These are phyloP conservation scores for Ophraella communa DNA, from an alignment of 2,888 invertebrate species.

Conservation along the genomic window DNA sequence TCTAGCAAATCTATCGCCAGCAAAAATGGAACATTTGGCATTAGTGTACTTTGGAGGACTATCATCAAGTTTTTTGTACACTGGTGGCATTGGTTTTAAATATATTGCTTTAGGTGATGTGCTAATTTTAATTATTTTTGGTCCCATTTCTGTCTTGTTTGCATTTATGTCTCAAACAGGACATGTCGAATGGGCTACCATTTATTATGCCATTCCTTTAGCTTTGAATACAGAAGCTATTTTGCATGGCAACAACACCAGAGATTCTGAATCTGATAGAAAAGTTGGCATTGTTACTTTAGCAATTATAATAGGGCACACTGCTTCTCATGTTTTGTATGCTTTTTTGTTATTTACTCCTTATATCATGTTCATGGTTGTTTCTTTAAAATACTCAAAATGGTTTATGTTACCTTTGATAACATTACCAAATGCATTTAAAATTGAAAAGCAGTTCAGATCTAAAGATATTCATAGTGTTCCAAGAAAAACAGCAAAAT, in stretches of 20 bases:
- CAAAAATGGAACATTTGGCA: conserved; percentile 93
- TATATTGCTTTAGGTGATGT: conserved; percentile 95
- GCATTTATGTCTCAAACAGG: conserved; percentile 94
- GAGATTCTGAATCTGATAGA: conserved; percentile 87
- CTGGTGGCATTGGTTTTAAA: conserved; percentile 94
- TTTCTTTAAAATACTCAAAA: conserved; percentile 81
- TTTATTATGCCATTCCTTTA: conserved; percentile 92
- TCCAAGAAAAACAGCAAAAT: conserved; percentile 86
- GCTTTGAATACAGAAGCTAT: conserved; percentile 95
- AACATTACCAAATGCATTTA: conserved; percentile 87
- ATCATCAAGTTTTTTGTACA: conserved; percentile 95
- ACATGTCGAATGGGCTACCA: conserved; percentile 85
- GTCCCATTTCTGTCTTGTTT: conserved; percentile 92
- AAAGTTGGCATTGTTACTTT: conserved; percentile 92
- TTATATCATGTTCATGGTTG: conserved; percentile 87
- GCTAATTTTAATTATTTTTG: conserved; percentile 89
- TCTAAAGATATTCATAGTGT: conserved; percentile 79
- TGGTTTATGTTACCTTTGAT: conserved; percentile 90
- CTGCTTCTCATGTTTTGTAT: conserved; percentile 89
- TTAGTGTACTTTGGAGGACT: conserved; percentile 94
- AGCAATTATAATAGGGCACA: conserved; percentile 91
- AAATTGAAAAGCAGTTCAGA: conserved; percentile 88
- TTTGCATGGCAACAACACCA: conserved; percentile 92
- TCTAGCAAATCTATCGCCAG: conserved; percentile 73
- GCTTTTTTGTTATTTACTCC: conserved; percentile 89